Evolutionary conservation across 2,797 vertebrate genomes (phyloP).

Genomic region (Uromys caudimaculatus): DNA sequence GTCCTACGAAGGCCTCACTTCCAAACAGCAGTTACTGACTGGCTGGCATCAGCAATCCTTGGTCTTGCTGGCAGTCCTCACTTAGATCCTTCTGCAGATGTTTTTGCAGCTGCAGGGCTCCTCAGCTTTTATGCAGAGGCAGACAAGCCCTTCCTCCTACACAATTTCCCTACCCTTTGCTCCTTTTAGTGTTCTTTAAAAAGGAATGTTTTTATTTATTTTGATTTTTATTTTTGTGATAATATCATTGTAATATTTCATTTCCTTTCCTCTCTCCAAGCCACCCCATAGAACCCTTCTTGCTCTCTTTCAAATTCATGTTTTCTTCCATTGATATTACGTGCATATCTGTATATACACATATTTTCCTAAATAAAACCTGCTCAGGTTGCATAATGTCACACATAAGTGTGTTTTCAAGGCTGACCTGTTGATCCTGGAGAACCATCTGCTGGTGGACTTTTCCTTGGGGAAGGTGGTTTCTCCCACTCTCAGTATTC

Average conservation of each 20-base stretch:
- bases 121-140: too few species aligned
- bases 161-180: not conserved
- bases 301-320: not conserved
- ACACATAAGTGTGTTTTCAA: not conserved
- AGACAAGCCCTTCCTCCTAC: too few species aligned
- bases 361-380: not conserved
- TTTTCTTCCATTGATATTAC: not conserved
- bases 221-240: not conserved
- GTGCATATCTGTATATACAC: too few species aligned
- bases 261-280: not conserved
- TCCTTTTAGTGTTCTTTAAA: not conserved
- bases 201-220: not conserved
- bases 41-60: too few species aligned
- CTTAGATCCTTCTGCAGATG: too few species aligned
- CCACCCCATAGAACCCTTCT: not conserved
- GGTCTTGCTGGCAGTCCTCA: too few species aligned
- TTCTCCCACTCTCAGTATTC: not conserved
- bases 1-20: too few species aligned
- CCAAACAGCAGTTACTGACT: too few species aligned
- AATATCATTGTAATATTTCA: too few species aligned
- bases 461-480: too few species aligned
- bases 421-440: not conserved
- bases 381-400: not conserved
- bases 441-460: too few species aligned
- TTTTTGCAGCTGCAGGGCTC: too few species aligned